Conservation (phyloP, 2,797 vertebrate genomes). For the Galagoides demidoff region DNA sequence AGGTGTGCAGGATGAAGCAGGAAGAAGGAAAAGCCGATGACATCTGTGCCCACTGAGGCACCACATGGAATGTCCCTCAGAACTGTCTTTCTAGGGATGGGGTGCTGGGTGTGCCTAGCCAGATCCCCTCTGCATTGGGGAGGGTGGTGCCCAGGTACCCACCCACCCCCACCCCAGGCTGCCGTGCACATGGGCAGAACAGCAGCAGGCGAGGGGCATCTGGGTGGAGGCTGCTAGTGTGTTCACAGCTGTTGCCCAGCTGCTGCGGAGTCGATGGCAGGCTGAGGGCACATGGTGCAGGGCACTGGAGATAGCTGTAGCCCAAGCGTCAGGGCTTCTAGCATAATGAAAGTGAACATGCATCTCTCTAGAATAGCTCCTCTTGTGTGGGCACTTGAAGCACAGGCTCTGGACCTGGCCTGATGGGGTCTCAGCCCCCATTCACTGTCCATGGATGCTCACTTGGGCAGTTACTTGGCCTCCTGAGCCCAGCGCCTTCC, state of each 20-base stretch:
- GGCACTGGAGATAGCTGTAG: rapidly evolving
- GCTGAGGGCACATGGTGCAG: neutral
- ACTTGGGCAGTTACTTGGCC: neutral
- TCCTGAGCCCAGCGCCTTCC: neutral
- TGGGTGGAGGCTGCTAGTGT: neutral
- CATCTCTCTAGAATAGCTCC: rapidly evolving
- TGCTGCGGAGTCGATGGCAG: rapidly evolving
- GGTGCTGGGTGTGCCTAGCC: rapidly evolving
- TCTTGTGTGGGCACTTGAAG: rapidly evolving
- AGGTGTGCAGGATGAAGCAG: neutral
- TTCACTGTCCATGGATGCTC: neutral
- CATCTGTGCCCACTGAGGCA: neutral
- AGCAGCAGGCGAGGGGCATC: rapidly evolving
- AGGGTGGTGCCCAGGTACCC: too few relatives aligned
- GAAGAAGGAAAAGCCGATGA: neutral
- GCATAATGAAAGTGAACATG: rapidly evolving
- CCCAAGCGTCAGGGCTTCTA: neutral
- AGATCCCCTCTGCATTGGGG: too few relatives aligned
- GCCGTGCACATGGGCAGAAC: neutral
- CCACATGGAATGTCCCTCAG: neutral
- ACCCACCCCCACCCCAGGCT: neutral
- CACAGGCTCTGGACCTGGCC: neutral
- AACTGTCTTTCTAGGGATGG: neutral
- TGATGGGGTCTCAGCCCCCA: too few relatives aligned
- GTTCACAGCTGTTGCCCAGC: rapidly evolving